These are phyloP conservation scores for Potamarius usumacintae DNA, from an alignment of 2,113 vertebrate genomes.

Conservation along the genomic window DNA sequence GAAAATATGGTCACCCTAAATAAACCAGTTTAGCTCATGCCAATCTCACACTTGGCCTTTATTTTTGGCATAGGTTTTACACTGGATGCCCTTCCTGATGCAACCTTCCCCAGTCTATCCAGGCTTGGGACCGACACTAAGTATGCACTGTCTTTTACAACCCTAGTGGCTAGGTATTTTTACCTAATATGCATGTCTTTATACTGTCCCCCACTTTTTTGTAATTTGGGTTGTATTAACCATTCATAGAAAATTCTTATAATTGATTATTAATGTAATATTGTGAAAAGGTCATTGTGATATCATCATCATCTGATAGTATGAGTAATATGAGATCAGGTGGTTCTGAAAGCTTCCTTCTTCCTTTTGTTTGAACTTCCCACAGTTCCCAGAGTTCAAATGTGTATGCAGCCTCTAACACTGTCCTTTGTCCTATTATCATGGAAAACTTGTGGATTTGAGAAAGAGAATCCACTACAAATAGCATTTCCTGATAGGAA, in stretches of 20 bases:
- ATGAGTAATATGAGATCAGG: background rate
- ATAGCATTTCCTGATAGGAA: conserved; percentile 13
- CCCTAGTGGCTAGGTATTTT: no score
- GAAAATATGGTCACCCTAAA: no score
- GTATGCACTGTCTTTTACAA: no score
- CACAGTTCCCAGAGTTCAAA: conserved; percentile 22
- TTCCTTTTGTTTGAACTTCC: conserved; percentile 8
- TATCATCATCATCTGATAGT: no score
- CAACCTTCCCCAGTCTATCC: no score
- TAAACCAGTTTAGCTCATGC: no score
- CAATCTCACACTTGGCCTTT: no score
- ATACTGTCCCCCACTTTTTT: no score
- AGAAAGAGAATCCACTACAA: background rate
- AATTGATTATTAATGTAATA: background rate
- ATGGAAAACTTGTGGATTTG: conserved; percentile 35
- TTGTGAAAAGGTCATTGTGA: background rate
- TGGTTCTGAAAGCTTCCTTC: background rate
- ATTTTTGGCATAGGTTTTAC: no score
- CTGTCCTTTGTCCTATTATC: conserved; percentile 33
- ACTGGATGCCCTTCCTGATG: no score
- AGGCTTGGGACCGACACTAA: no score
- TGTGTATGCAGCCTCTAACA: background rate
- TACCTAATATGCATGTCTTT: no score
- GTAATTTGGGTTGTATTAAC: background rate
- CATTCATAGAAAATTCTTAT: background rate